These are phyloP conservation scores for Apodemus speciosus DNA, from an alignment of 2,113 vertebrate genomes.

Conservation along the genomic window DNA sequence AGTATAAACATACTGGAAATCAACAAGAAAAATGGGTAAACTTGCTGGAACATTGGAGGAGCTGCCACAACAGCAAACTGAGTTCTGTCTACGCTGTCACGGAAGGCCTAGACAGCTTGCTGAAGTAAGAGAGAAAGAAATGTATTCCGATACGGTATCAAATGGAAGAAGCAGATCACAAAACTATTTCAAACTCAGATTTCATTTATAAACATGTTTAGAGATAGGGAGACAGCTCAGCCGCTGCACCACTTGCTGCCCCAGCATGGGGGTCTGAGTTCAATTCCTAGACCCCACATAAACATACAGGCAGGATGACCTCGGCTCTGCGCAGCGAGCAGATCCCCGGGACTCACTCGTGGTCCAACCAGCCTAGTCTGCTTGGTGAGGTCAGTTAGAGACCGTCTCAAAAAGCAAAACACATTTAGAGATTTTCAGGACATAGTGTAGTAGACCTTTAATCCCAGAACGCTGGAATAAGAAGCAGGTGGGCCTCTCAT, in stretches of 20 bases:
- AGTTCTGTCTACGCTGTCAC: not conserved
- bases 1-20: conserved; percentile 11
- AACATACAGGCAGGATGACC: not conserved
- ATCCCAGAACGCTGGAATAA: not conserved
- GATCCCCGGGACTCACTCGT: not conserved
- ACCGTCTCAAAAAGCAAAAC: not conserved
- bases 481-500: not conserved
- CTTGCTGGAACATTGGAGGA: not conserved
- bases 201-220: not conserved
- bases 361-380: not conserved
- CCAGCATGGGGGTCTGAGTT: not conserved
- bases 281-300: not conserved
- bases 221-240: not conserved
- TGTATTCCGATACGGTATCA: not conserved
- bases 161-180: conserved; percentile 22
- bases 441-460: not conserved
- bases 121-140: conserved; percentile 13
- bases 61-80: conserved; percentile 21
- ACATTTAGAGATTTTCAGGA: not conserved
- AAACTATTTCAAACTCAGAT: not conserved
- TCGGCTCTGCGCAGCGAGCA: not conserved
- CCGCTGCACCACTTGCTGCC: too few species aligned
- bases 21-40: not conserved
- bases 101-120: not conserved
- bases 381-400: not conserved